Evolutionary conservation across 92 coral and sea anemone species (phyloP), one percentile per base, ranked within the genome.

Genomic region (Siderastrea radians): DNA sequence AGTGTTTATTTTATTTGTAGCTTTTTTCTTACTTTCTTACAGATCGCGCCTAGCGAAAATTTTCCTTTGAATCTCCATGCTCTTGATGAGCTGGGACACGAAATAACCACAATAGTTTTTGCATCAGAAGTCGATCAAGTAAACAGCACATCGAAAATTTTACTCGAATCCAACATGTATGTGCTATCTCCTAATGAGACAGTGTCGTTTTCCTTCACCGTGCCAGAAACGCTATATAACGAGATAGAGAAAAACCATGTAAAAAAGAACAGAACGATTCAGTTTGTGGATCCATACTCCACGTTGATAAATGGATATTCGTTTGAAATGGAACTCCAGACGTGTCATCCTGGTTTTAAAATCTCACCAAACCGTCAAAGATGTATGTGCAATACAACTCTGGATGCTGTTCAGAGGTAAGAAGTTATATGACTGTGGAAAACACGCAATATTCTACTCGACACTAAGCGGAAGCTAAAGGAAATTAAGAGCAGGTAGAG

Each of bases 41-140:
- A 96, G 99, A 65, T 95, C 5, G 72, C 87, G 19, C 99, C 99
- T 70, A 98, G 98, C n/a, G 95, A 96, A 81, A 73, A 84, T 48
- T 64, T 70, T 15, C 74, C 80, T 4, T 53, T 96, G 57, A 76
- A 91, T 49, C 88, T 96, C 19, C 81, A 87, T 50, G 99, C 90
- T 15, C 55, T 83, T 7, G 99, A 96, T 70, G 95, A 96, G 54
- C 88, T 96, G 15, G 88, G 89, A 72, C 79, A 95, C 63, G 55
- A 87, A 1, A 92, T 96, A 1, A 86, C 80, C 82, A 89, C 99
- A 44, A 77, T 91, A 59, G 90, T 91, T 6, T 64, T 90, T 19
- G 80, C 83, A 10, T 74, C 82, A 1, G 89, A 85, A 73, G 63
- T 74, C 10, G 84, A 63, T 72, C 49, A 26, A 12, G 14, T 52